Evolutionary conservation across 2,113 vertebrate species (phyloP), one percentile per base, ranked within the genome.

Genomic region (Nycticorax nycticorax): DNA sequence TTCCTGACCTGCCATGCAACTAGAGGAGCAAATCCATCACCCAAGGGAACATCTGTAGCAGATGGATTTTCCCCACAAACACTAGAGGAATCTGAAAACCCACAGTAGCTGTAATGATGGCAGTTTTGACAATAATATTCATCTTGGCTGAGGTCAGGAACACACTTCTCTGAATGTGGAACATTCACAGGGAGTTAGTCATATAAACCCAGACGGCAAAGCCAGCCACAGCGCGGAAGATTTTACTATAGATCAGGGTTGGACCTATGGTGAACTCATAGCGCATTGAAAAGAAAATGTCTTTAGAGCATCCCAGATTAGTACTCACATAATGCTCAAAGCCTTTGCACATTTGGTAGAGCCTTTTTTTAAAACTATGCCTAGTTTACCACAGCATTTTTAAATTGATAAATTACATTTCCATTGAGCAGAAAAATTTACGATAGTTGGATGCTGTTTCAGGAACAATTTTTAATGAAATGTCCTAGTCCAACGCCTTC

Each of bases 111-210:
- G 74, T 63, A 91, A 76, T n/a, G 62, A 85, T 73, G 91, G 89
- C 69, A 82, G 50, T 77, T 93, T 75, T 79, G 89, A 94, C 94
- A 97, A 73, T 57, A 96, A 94, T 97, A 93, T 91, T 96, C 87
- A 73, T 95, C 94, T 95, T 95, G 91, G 84, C 94, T 89, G 91
- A 95, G 45, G 59, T 79, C 77, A 93, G 69, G 84, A 95, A 62
- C 91, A 95, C 72, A 79, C 53, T 93, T 94, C 76, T 89, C 80
- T 85, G 64, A 64, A 91, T 72, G 76, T 91, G 86, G 94, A 96
- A 95, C 89, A 91, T 96, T 97, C 92, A 57, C 48, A 68, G 33
- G 57, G 86, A 78, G 37, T 94, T 96, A 97, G 80, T 96, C 94
- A 97, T 76, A 82, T 41, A 93, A 96, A 93, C 56, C 68, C 92